Conservation (phyloP, 2,797 vertebrate genomes). For the Anas bernieri region DNA sequence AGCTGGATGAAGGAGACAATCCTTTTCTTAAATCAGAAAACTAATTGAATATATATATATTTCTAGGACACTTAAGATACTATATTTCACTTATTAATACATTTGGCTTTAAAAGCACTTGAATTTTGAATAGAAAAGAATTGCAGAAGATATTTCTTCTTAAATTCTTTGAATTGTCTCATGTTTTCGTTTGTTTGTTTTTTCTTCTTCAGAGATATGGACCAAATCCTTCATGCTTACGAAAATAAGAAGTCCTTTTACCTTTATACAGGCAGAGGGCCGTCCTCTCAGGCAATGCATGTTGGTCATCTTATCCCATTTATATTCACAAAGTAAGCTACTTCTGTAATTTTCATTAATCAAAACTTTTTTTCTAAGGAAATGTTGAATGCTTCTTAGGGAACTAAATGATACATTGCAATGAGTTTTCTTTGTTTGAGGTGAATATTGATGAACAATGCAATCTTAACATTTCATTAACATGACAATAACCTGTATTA, state of each 20-base stretch:
- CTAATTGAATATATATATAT: not conserved
- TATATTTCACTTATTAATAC: not conserved
- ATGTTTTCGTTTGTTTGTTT: not conserved
- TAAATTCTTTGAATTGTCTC: not conserved
- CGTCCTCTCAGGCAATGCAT: slow-evolving; percentile 94
- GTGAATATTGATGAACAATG: not conserved
- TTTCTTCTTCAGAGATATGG: slow-evolving; percentile 88
- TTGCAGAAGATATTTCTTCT: not conserved
- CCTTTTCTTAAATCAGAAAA: not conserved
- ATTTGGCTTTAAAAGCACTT: not conserved
- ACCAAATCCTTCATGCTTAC: slow-evolving; percentile 91
- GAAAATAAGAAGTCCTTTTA: slow-evolving; percentile 96
- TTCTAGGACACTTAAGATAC: not conserved
- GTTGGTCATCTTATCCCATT: slow-evolving; percentile 96
- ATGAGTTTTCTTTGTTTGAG: not conserved
- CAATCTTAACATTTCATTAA: not conserved
- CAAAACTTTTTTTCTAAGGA: not conserved
- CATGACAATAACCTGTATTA: not conserved
- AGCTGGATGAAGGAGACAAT: not conserved
- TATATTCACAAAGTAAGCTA: slow-evolving; percentile 95
- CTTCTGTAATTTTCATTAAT: not conserved
- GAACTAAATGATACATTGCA: not conserved
- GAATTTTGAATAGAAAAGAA: not conserved
- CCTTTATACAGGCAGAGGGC: slow-evolving; percentile 96
- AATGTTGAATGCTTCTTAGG: not conserved